Percentiles rank a stretch among this genome's conserved stretches.
Conservation (phyloP, 2,113 vertebrate genomes). For the Petrocephalus microphthalmus region DNA sequence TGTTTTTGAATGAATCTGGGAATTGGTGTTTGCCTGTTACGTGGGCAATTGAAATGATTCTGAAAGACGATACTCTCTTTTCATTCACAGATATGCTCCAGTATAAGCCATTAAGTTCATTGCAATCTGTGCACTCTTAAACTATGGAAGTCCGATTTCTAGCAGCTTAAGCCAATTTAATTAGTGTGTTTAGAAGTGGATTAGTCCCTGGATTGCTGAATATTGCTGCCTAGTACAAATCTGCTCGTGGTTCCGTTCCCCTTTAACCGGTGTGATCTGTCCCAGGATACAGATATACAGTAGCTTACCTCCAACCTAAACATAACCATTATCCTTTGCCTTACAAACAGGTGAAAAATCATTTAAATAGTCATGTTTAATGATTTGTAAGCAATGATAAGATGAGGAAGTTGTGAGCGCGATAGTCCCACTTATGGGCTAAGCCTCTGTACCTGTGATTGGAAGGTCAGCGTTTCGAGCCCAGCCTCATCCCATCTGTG, state of each 20-base stretch:
- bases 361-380: neutral
- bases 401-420: neutral
- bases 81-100: neutral
- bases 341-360: neutral
- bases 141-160: neutral
- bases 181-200: neutral
- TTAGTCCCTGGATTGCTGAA: neutral
- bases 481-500: too few relatives aligned
- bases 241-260: neutral
- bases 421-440: neutral
- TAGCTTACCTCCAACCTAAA: neutral
- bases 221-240: neutral
- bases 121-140: neutral
- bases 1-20: conserved; percentile 13
- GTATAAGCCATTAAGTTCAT: neutral
- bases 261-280: neutral
- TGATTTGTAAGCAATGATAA: neutral
- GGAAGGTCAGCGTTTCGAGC: too few relatives aligned
- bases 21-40: neutral
- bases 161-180: neutral
- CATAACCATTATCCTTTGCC: neutral
- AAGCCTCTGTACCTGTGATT: too few relatives aligned
- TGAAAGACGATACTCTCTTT: neutral
- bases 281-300: neutral
- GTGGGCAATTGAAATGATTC: neutral